Percentiles rank a stretch among this genome's conserved stretches.
Conservation (phyloP, 2,888 invertebrate genomes). For the Phoronis australis region DNA sequence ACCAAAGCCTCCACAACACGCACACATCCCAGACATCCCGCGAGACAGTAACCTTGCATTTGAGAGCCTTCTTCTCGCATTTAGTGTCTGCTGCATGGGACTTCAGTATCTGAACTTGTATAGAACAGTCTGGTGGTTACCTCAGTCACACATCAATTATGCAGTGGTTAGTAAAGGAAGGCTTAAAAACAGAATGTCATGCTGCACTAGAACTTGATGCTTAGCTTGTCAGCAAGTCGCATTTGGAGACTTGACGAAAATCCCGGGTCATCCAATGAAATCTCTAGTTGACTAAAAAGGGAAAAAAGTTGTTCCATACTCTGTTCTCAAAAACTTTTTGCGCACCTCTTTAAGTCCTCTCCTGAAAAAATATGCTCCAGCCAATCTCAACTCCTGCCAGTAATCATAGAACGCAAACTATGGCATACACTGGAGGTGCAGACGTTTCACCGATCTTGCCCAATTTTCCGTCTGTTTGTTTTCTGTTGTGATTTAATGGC, state of each 20-base stretch:
- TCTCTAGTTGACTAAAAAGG: neutral
- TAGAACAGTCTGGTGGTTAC: slow-evolving; percentile 95
- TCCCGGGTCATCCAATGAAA: neutral
- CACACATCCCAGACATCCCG: slow-evolving; percentile 58
- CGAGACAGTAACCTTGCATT: slow-evolving; percentile 76
- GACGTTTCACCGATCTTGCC: too few species aligned
- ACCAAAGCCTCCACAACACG: slow-evolving; percentile 50
- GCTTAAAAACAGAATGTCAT: too few species aligned
- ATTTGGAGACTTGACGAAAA: neutral
- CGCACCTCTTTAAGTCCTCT: too few species aligned
- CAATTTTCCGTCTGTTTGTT: too few species aligned
- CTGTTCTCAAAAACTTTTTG: too few species aligned
- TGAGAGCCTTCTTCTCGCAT: slow-evolving; percentile 78
- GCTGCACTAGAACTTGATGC: too few species aligned
- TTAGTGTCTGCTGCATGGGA: slow-evolving; percentile 66
- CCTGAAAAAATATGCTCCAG: too few species aligned
- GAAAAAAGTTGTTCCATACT: too few species aligned
- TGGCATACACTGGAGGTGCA: too few species aligned
- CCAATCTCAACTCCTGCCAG: too few species aligned
- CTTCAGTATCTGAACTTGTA: slow-evolving; percentile 93
- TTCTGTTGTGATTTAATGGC: too few species aligned
- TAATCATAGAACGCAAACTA: too few species aligned
- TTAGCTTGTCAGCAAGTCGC: neutral
- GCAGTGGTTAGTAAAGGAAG: slow-evolving; percentile 81
- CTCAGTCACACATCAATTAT: slow-evolving; percentile 81